Conservation (phyloP, 2,888 invertebrate species). For the Cataglyphis albicans region DNA sequence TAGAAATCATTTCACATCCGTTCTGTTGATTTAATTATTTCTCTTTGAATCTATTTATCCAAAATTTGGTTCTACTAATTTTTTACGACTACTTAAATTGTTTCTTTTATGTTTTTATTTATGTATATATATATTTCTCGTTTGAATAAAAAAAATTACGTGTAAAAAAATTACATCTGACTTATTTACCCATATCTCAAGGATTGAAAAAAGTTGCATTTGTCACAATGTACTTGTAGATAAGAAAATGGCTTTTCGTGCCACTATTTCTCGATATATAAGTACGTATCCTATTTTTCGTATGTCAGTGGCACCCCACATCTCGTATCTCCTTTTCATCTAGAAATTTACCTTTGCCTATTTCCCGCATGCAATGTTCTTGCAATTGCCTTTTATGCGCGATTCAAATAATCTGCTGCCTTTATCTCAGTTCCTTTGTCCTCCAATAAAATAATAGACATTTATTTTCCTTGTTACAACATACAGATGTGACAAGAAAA, state of each 20-base stretch:
- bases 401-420: slow-evolving; percentile 38
- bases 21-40: neutral
- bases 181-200: slow-evolving; percentile 27
- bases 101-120: slow-evolving; percentile 6
- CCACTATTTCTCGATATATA: slow-evolving; percentile 25
- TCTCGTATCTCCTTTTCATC: slow-evolving; percentile 40
- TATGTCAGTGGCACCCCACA: neutral
- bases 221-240: slow-evolving; percentile 24
- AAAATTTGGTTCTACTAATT: neutral
- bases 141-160: neutral
- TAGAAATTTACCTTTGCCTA: slow-evolving; percentile 43
- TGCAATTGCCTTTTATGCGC: slow-evolving; percentile 47
- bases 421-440: slow-evolving; percentile 37
- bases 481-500: neutral
- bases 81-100: neutral
- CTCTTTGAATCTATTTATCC: neutral
- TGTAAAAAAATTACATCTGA: neutral
- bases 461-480: slow-evolving; percentile 15
- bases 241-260: slow-evolving; percentile 37
- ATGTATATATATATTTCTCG: neutral
- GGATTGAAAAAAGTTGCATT: slow-evolving; percentile 23
- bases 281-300: slow-evolving; percentile 30
- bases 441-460: slow-evolving; percentile 43
- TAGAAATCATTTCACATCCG: neutral
- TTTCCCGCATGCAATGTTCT: slow-evolving; percentile 34